phyloP scores from a whole-genome alignment of 2,888 invertebrate genomes.

The Hydroisotoma schaefferi region DNA sequence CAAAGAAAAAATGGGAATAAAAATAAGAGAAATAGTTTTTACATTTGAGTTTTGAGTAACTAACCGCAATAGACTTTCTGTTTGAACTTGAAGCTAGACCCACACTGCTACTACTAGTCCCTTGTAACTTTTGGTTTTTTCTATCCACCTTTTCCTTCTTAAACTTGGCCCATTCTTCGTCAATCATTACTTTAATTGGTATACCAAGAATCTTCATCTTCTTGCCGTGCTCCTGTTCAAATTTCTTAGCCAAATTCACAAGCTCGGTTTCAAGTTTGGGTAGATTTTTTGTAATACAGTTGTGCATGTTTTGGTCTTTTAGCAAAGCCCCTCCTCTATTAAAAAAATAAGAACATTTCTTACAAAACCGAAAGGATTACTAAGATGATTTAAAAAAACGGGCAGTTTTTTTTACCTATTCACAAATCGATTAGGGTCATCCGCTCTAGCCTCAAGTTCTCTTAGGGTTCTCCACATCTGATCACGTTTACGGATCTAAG shows the following conservation, averaged over 20 bases:
- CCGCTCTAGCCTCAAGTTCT: slow-evolving; percentile 30
- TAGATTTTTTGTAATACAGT: slow-evolving; percentile 26
- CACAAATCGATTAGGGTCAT: slow-evolving; percentile 36
- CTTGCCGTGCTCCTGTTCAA: slow-evolving; percentile 34
- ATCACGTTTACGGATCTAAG: slow-evolving; percentile 28
- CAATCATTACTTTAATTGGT: slow-evolving; percentile 30
- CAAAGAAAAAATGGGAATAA: background rate
- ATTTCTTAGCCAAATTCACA: slow-evolving; percentile 25
- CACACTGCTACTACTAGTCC: too few relatives aligned
- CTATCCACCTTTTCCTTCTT: slow-evolving; percentile 22
- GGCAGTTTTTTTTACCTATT: slow-evolving; percentile 28
- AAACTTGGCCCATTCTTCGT: slow-evolving; percentile 28
- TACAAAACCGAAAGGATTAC: background rate
- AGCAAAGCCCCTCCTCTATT: slow-evolving; percentile 35
- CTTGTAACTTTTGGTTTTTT: too few relatives aligned
- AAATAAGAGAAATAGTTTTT: background rate
- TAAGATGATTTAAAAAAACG: slow-evolving; percentile 1
- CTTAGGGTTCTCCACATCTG: slow-evolving; percentile 35
- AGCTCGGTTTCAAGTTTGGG: slow-evolving; percentile 36
- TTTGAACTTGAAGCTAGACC: too few relatives aligned
- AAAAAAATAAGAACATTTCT: background rate
- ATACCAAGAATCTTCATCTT: slow-evolving; percentile 32
- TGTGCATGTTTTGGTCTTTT: slow-evolving; percentile 37
- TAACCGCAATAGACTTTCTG: too few relatives aligned
- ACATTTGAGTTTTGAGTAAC: too few relatives aligned